Evolutionary conservation across 2,113 vertebrate species (phyloP), one percentile per base, ranked within the genome.

Genomic region (Drymodes brunneopygia): DNA sequence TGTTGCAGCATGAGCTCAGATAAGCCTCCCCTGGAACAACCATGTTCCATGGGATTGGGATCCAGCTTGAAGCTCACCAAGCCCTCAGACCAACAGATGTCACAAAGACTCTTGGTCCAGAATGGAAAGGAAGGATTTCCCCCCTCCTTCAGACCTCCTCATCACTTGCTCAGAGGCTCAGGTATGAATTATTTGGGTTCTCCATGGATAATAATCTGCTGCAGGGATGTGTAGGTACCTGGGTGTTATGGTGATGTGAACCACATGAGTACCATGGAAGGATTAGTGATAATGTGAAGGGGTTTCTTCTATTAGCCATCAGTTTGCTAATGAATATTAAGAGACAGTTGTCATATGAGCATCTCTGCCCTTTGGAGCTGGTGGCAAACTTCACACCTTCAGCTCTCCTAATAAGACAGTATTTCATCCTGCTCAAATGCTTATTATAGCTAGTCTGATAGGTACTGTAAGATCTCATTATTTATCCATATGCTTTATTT

Each of bases 301-400:
- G 58, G 45, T 54, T 66, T 81, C 64, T 57, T 93, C 53, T 57
- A 53, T 88, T 67, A 88, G 79, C 78, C 31, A 14, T 92, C 92
- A 64, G 57, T 74, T 84, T 92, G 69, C 69, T 96, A 95, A 90
- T 28, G 83, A 83, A 88, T 88, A 81, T 86, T 90, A 93, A 92
- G 90, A 95, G 90, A 71, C 56, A 81, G 51, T 90, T 92, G 93
- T 92, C 94, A 33, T 66, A 91, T 69, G 93, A 95, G 79, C 91
- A 95, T 72, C 82, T 90, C 90, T 81, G 72, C 82, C 61, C 88
- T 86, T 94, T 38, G 48, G 90, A 92, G 86, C 77, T 93, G 80
- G 88, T 94, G 94, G 88, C 86, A 93, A 95, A 93, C 88, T 96
- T 96, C 88, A 79, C 88, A 96, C 94, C 90, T 96, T 60, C 75